Evolutionary conservation across 2,888 invertebrate species (phyloP).

Genomic region (Sesia bembeciformis): DNA sequence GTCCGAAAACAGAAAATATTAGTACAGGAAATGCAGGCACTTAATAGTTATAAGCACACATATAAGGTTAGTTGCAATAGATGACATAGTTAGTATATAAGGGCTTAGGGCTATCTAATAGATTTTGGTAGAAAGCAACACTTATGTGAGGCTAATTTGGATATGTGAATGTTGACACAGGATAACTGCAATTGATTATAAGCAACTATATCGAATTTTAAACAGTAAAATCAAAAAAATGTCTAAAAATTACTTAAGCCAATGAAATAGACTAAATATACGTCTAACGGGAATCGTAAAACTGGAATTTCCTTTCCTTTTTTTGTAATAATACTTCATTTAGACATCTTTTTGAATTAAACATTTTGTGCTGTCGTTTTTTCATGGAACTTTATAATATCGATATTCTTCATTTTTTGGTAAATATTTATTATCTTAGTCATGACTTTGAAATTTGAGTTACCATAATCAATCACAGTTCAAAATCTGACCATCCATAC

Average conservation of each 20-base stretch:
- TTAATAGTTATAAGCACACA: constrained; percentile 20
- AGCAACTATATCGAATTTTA: too few relatives aligned
- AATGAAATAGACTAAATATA: not conserved
- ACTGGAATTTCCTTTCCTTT: too few relatives aligned
- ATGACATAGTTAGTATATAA: constrained; percentile 10
- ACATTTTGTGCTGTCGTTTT: too few relatives aligned
- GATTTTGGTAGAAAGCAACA: constrained; percentile 28
- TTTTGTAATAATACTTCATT: too few relatives aligned
- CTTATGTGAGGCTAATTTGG: constrained; percentile 18
- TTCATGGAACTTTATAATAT: too few relatives aligned
- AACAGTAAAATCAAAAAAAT: not conserved
- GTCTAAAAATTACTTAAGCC: not conserved
- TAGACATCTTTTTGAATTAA: too few relatives aligned
- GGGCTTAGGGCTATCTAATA: constrained; percentile 20
- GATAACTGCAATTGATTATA: not conserved
- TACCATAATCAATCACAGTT: constrained; percentile 12
- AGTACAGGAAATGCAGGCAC: constrained; percentile 46
- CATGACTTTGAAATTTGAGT: too few relatives aligned
- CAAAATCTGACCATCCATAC: constrained; percentile 8
- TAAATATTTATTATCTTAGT: too few relatives aligned
- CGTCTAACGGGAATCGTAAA: not conserved
- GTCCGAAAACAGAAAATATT: constrained; percentile 45
- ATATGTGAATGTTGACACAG: constrained; percentile 16
- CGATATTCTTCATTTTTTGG: too few relatives aligned
- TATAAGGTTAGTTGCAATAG: constrained; percentile 22